Evolutionary conservation across 2,113 vertebrate species (phyloP).

Genomic region (Urocitellus parryii): DNA sequence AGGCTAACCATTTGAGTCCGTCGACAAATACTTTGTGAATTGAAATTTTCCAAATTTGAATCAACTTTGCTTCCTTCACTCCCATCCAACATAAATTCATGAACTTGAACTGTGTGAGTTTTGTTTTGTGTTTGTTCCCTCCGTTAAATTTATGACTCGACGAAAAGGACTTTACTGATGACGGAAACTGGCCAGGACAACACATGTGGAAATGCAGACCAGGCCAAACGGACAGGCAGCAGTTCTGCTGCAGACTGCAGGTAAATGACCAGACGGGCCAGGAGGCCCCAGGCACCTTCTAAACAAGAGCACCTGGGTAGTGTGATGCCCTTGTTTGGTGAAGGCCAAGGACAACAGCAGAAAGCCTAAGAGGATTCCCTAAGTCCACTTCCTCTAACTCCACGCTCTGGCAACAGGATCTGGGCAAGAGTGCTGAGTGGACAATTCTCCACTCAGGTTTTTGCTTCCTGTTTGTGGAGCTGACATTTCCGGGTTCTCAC

Average conservation of each 20-base stretch:
- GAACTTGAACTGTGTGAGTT: constrained; percentile 34
- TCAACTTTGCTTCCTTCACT: neutral
- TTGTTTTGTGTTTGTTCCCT: constrained; percentile 35
- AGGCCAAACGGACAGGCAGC: neutral
- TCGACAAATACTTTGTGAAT: constrained; percentile 21
- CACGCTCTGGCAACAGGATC: accelerated
- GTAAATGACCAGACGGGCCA: neutral
- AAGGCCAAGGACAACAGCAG: neutral
- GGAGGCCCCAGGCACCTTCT: neutral
- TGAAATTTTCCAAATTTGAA: constrained; percentile 38
- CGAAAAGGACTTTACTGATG: constrained; percentile 61
- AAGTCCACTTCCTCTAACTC: neutral
- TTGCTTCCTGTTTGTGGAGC: constrained; percentile 11
- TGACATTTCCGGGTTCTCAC: neutral
- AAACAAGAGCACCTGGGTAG: neutral
- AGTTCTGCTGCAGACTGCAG: neutral
- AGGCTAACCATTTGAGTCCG: neutral
- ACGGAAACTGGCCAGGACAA: constrained; percentile 53
- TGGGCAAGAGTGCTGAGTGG: neutral
- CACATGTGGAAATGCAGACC: constrained; percentile 8
- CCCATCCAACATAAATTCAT: constrained; percentile 24
- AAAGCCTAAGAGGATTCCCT: neutral
- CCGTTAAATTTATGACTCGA: constrained; percentile 51
- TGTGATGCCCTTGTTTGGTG: neutral
- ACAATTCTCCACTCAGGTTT: neutral